Conservation (phyloP, 2,888 invertebrate genomes). For the Cataglyphis altisquamis region DNA sequence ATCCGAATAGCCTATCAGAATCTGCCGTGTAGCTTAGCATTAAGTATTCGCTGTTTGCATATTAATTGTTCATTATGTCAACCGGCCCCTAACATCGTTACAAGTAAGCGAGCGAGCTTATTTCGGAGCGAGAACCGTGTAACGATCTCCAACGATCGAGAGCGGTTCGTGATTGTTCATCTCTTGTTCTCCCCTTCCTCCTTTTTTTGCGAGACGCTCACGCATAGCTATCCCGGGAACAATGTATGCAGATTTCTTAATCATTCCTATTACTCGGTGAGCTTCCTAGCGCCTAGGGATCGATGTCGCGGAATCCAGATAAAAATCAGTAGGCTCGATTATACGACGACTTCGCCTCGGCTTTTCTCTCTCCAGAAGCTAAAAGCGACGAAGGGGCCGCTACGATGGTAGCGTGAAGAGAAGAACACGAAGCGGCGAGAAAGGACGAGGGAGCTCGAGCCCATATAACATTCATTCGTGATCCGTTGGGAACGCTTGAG, state of each 20-base stretch:
- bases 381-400: slow-evolving; percentile 15
- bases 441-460: slow-evolving; percentile 29
- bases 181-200: neutral
- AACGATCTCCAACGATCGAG: slow-evolving; percentile 57
- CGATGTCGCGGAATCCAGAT: slow-evolving; percentile 22
- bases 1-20: slow-evolving; percentile 80
- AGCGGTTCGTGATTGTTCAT: slow-evolving; percentile 58
- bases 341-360: slow-evolving; percentile 38
- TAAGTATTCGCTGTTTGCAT: slow-evolving; percentile 85
- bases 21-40: slow-evolving; percentile 81
- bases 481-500: slow-evolving; percentile 70
- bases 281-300: slow-evolving; percentile 28
- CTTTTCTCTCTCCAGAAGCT: slow-evolving; percentile 40
- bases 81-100: slow-evolving; percentile 63
- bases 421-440: slow-evolving; percentile 5
- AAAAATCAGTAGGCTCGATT: slow-evolving; percentile 57
- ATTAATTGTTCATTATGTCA: slow-evolving; percentile 84
- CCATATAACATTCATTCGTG: slow-evolving; percentile 74
- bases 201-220: slow-evolving; percentile 14
- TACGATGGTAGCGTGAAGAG: slow-evolving; percentile 27
- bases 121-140: slow-evolving; percentile 65
- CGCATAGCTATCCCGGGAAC: slow-evolving; percentile 68
- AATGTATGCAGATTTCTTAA: slow-evolving; percentile 75
- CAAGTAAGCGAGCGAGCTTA: slow-evolving; percentile 46
- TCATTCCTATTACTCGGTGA: slow-evolving; percentile 56